Evolutionary conservation across 1,140 invertebrate species (phyloP), one percentile per base, ranked within the genome.

Genomic region (Pseudomyrmex cubaensis): DNA sequence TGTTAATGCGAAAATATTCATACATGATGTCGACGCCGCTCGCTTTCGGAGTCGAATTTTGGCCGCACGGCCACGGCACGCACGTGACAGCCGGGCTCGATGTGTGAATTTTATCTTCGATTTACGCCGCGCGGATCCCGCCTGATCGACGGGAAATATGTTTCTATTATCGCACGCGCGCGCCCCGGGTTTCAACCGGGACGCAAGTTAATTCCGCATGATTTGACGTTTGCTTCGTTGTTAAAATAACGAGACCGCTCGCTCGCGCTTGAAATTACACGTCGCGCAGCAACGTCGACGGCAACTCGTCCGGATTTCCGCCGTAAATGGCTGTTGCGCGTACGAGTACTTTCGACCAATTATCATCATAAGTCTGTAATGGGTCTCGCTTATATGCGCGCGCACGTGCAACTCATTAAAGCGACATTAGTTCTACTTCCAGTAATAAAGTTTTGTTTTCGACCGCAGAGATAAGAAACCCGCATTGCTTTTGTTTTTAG

Each of bases 1-100:
- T 70, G 76, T 80, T 80, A 80, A 80, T 70, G 66, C 66, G 76
- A 70, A 78, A 80, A 80, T 80, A 80, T 80, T 80, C 76, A 20
- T 48, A 80, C 20, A 44, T 70, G 54, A 80, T 80, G 70, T 80
- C 54, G 56, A 64, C 13, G n/a, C 2, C 13, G 25, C 5, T 46
- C 35, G 54, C 44, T 69, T 78, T 57, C 13, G 56, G 25, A 67
- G 50, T 12, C 25, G 52, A 56, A 64, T 64, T 76, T 52, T 52
- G 35, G 35, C 7, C 52, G 10, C 12, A 50, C 7, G 62, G 46
- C 2, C 15, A 12, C 54, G 35, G 35, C 70, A 25, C 56, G 59
- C 17, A n/a, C 20, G 63, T 54, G 63, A 69, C 75, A 48, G 44
- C 20, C 35, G 35, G 35, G 66, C 54, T 48, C 52, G 15, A 52